Base-by-base conservation (phyloP, 1,140 invertebrate species). In the Ostrea denselamellosa region DNA sequence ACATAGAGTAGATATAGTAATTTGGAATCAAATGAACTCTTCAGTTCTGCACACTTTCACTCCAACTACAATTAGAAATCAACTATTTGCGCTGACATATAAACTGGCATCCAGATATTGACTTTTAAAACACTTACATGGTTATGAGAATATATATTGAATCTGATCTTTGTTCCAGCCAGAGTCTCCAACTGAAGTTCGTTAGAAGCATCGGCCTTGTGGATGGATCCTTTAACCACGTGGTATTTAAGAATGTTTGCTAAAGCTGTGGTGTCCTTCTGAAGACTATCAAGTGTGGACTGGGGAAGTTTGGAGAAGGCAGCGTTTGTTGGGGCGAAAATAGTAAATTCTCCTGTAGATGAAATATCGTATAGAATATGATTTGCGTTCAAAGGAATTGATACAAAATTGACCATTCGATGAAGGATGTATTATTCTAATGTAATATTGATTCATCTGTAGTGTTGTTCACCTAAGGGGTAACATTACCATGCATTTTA, bases 261-360 rank as follows among this genome's bases (percentile, higher is more conserved):
- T 93, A 98, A 98, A 86, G 96, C 96, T 14, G 95, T 95, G 81
- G 95, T 95, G 91, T 97, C 96, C 4, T 95, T 96, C 90, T 96
- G 94, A 8, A 96, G 95, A 82, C 95, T 95, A 28, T 96, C 94
- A 14, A 97, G 92, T 89, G 97, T 85, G 96, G 96, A 0, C 95
- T 95, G 90, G 96, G 96, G 81, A 97, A 93, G 22, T 96, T 96
- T 62, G 95, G 95, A 95, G 93, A 98, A 98, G 86, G 97, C 97
- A 77, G 96, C 96, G 93, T 98, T 97, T 71, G 97, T 97, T 77
- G 97, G 97, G 9, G 97, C 97, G 92, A 98, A 98, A 25, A 98
- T 95, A 0, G 97, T 98, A 94, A 94, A 95, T 88, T 86, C 28
- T 82, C 83, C 87, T 88, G 17, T 9, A 54, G 52, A 83, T 22